phyloP scores from a whole-genome alignment of 1,140 invertebrate genomes.

The Onthophagus taurus region DNA sequence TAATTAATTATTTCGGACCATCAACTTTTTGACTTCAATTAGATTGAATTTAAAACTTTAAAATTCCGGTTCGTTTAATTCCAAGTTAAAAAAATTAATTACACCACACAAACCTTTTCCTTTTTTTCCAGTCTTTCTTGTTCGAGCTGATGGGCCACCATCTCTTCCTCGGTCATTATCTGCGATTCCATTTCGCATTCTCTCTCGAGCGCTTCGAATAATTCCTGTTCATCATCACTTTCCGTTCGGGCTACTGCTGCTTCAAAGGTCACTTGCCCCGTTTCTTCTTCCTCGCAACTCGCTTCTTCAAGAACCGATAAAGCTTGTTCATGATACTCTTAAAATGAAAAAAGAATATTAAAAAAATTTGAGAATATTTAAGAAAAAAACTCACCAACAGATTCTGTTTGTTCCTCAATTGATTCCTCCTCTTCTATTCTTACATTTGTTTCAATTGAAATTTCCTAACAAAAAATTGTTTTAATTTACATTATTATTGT shows the following conservation, averaged over 20 bases:
- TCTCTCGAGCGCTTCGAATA: slow-evolving; percentile 5
- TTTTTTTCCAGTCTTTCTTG: slow-evolving; percentile 6
- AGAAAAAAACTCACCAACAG: too few species aligned
- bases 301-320: slow-evolving; percentile 4
- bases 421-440: too few species aligned
- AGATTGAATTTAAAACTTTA: too few species aligned
- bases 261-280: not conserved
- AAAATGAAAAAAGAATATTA: not conserved
- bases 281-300: slow-evolving; percentile 2
- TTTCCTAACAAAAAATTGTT: too few species aligned
- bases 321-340: slow-evolving; percentile 2
- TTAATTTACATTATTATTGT: too few species aligned
- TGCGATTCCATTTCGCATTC: slow-evolving; percentile 1
- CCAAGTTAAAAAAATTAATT: too few species aligned
- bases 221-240: slow-evolving; percentile 5
- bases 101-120: slow-evolving; percentile 8
- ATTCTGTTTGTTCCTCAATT: too few species aligned
- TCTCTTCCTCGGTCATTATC: not conserved
- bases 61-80: too few species aligned
- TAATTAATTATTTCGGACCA: too few species aligned
- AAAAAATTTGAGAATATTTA: too few species aligned
- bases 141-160: not conserved
- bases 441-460: too few species aligned
- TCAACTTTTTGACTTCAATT: too few species aligned
- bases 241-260: not conserved